Conservation (phyloP, 2,888 invertebrate genomes). For the Meta bourneti region DNA sequence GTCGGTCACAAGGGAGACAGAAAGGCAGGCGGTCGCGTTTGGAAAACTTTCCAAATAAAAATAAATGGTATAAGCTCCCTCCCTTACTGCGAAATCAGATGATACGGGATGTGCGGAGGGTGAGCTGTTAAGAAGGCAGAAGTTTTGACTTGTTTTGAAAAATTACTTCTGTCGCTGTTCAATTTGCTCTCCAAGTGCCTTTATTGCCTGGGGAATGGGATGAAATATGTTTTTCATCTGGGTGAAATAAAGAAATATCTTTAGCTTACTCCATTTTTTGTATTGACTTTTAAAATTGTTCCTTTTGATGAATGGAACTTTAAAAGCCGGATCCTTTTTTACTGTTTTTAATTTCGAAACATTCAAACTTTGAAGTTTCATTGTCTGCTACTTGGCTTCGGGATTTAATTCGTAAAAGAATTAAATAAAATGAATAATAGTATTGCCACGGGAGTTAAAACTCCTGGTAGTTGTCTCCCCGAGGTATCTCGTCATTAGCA, state of each 20-base stretch:
- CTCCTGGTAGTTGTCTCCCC: too few relatives aligned
- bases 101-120: background rate
- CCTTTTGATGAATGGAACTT: background rate
- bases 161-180: background rate
- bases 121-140: background rate
- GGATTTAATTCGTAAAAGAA: too few relatives aligned
- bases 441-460: too few relatives aligned
- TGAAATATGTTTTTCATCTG: background rate
- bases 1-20: background rate
- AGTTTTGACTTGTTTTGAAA: background rate
- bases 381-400: too few relatives aligned
- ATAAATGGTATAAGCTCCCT: background rate
- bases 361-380: too few relatives aligned
- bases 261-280: background rate
- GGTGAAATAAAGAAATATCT: background rate
- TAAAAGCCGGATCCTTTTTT: background rate
- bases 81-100: background rate
- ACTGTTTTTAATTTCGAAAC: too few relatives aligned
- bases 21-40: too few relatives aligned
- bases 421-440: too few relatives aligned
- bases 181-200: background rate
- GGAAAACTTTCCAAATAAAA: background rate
- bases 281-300: background rate
- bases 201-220: background rate
- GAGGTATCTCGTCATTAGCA: too few relatives aligned